phyloP scores from a whole-genome alignment of 2,797 vertebrate species.

The Sitta carolinensis region DNA sequence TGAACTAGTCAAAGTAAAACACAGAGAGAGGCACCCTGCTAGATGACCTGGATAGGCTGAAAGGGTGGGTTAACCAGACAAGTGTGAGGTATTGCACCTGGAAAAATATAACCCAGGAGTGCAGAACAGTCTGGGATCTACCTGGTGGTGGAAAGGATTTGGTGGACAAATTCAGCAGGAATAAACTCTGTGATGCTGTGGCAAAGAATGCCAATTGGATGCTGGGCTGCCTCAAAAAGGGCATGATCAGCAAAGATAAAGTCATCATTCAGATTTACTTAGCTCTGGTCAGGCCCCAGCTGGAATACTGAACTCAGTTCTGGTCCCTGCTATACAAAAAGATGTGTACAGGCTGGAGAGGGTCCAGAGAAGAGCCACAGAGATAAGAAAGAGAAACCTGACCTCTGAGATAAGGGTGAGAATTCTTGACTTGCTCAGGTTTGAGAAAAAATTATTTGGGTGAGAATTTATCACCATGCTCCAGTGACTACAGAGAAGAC shows the following conservation, averaged over 20 bases:
- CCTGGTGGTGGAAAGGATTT: no score
- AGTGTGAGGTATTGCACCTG: not conserved
- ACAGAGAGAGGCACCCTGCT: not conserved
- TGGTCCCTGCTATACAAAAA: not conserved
- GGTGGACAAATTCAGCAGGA: not conserved
- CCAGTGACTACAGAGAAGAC: not conserved
- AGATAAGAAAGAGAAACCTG: not conserved
- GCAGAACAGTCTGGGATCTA: not conserved
- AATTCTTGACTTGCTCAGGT: not conserved
- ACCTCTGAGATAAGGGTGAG: not conserved
- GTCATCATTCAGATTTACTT: not conserved
- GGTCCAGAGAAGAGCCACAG: not conserved
- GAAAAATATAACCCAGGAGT: not conserved
- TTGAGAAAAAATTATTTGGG: not conserved
- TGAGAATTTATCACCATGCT: not conserved
- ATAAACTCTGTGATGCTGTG: not conserved
- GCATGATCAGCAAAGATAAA: not conserved
- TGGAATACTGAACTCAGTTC: not conserved
- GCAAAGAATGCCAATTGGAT: not conserved
- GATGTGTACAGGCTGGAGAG: not conserved
- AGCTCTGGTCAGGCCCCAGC: not conserved
- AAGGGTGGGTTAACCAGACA: not conserved
- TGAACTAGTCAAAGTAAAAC: no score
- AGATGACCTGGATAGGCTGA: not conserved
- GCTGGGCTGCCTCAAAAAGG: not conserved